Evolutionary conservation across 2,888 invertebrate genomes (phyloP), one percentile per base, ranked within the genome.

Genomic region (Zaprionus obscuricornis): DNA sequence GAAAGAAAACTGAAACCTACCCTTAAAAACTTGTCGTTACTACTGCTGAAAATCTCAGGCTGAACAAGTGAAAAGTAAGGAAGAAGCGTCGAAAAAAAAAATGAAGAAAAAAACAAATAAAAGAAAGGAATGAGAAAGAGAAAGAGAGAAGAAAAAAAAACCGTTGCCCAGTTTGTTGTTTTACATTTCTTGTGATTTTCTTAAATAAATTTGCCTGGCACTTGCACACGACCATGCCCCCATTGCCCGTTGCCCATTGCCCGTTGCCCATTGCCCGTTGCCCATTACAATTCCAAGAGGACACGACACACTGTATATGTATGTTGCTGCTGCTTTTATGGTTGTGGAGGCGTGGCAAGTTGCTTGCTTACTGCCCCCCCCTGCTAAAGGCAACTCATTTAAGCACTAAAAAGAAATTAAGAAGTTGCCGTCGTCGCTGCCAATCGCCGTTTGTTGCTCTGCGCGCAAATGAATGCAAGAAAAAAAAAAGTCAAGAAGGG

Each of bases 341-440:
- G 16, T 2, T 17, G n/a, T 18, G 36, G 18, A 6, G 29, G 4
- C 14, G 24, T 6, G 5, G 7, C 11, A 26, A 26, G 29, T 24
- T 22, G 14, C 10, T 13, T 17, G 16, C 4, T 11, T 24, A 10
- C 66, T 43, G 60, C 66, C 72, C 72, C 49, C 62, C 13, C 14
- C 36, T 27, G 8, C 26, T 16, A n/a, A 27, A 6, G 34, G 58
- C 66, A 68, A 84, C 84, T 84, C 78, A 78, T 78, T 78, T 77
- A 77, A 84, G 82, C 60, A 74, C 77, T 84, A 84, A 84, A 81
- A 81, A 78, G 71, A 78, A 84, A 84, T 84, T 78, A 78, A 84
- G 84, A 84, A 84, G 82, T 77, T 62, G 84, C 69, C 71, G 59
- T 50, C 54, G 50, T 33, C 10, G 14, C n/a, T n/a, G n/a, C n/a